Conservation (phyloP, 2,797 vertebrate species). For the Microctenopoma lineatum region DNA sequence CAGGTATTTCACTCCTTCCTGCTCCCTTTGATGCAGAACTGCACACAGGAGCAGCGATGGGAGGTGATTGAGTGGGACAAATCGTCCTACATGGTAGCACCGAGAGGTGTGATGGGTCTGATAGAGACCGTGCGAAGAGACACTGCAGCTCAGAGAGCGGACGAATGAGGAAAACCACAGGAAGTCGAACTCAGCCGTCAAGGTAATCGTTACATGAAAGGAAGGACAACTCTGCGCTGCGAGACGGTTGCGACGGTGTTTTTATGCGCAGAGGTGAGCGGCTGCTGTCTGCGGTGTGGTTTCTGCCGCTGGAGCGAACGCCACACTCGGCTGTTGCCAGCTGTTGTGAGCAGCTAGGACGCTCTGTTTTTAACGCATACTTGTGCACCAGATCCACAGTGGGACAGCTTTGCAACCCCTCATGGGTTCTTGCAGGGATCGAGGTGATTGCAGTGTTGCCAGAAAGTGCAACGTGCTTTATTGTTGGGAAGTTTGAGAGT, state of each 20-base stretch:
- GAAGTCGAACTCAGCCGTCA: constrained; percentile 33
- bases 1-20: constrained; percentile 26
- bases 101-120: background rate
- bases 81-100: background rate
- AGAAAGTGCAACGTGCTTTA: background rate
- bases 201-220: constrained; percentile 27
- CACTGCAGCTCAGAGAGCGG: background rate
- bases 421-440: background rate
- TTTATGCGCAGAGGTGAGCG: constrained; percentile 21
- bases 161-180: constrained; percentile 11
- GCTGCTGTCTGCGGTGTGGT: constrained; percentile 39
- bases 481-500: background rate
- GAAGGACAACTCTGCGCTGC: background rate
- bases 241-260: constrained; percentile 17
- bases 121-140: constrained; percentile 20
- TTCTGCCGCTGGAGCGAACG: constrained; percentile 37
- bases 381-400: background rate
- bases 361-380: constrained; percentile 13
- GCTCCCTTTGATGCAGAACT: constrained; percentile 42
- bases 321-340: constrained; percentile 12
- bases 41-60: background rate
- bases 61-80: background rate
- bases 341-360: constrained; percentile 5
- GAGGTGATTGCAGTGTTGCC: background rate
- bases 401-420: background rate